Conservation (phyloP, 2,113 vertebrate genomes). For the Nestor notabilis region DNA sequence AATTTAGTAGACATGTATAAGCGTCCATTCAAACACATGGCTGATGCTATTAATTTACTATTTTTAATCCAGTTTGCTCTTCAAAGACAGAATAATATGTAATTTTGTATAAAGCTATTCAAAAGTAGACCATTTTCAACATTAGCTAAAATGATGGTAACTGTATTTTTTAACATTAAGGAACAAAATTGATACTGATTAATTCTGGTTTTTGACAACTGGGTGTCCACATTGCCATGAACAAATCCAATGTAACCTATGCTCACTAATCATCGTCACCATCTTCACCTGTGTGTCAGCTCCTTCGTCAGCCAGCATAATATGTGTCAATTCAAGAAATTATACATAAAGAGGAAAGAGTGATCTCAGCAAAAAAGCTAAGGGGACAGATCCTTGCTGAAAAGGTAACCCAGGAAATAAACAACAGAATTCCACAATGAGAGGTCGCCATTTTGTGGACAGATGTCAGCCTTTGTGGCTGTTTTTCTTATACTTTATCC, state of each 20-base stretch:
- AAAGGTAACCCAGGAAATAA: neutral
- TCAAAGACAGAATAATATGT: neutral
- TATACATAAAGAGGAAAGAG: neutral
- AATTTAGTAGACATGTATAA: neutral
- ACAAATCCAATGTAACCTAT: neutral
- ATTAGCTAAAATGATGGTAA: neutral
- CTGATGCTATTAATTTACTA: neutral
- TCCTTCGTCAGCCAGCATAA: neutral
- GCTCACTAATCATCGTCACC: neutral
- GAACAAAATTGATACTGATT: rapidly evolving
- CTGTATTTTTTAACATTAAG: neutral
- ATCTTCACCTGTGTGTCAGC: neutral
- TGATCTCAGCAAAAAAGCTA: neutral
- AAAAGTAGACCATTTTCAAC: neutral
- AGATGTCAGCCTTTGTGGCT: neutral
- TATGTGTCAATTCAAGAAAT: neutral
- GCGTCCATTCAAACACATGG: rapidly evolving
- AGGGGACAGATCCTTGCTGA: neutral
- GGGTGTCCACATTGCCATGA: neutral
- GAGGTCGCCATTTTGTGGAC: neutral
- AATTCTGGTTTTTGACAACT: neutral
- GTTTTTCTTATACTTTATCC: neutral
- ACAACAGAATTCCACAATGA: no score
- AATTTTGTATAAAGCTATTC: neutral
- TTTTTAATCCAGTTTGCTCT: neutral